These are phyloP conservation scores for Fregetta grallaria DNA, from an alignment of 2,113 vertebrate genomes.

Conservation along the genomic window DNA sequence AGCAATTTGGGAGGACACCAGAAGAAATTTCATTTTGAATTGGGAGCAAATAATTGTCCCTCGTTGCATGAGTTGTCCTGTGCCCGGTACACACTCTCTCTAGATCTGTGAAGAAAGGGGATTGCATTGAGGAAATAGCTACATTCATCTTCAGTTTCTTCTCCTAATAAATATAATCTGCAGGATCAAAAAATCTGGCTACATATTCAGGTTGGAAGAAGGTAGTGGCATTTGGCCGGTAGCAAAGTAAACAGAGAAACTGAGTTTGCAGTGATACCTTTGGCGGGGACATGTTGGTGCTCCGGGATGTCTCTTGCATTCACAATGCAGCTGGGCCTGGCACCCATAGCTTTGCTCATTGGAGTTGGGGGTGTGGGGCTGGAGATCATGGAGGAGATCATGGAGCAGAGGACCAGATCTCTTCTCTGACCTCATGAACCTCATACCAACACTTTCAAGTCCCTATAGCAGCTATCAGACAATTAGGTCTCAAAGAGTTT, in stretches of 20 bases:
- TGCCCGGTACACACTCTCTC: not conserved
- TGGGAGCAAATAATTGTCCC: not conserved
- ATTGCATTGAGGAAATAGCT: not conserved
- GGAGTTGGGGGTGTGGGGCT: not conserved
- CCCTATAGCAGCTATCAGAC: not conserved
- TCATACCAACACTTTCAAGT: not conserved
- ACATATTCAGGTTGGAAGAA: not conserved
- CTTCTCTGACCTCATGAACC: not conserved
- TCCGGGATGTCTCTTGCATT: not conserved
- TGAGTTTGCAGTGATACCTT: not conserved
- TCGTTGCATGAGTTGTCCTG: not conserved
- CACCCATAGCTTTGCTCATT: not conserved
- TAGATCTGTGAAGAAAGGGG: not conserved
- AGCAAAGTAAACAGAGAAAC: not conserved
- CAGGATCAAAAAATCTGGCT: not conserved
- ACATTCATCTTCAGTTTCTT: not conserved
- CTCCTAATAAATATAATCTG: not conserved
- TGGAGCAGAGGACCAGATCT: not conserved
- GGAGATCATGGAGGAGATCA: not conserved
- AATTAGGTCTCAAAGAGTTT: not conserved
- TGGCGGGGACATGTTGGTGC: accelerated
- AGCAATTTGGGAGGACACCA: not conserved
- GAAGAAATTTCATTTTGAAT: not conserved
- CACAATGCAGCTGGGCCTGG: not conserved
- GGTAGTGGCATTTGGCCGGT: not conserved